Conservation (phyloP, 1,140 invertebrate genomes). For the Pachyrhynchus sulphureomaculatus region DNA sequence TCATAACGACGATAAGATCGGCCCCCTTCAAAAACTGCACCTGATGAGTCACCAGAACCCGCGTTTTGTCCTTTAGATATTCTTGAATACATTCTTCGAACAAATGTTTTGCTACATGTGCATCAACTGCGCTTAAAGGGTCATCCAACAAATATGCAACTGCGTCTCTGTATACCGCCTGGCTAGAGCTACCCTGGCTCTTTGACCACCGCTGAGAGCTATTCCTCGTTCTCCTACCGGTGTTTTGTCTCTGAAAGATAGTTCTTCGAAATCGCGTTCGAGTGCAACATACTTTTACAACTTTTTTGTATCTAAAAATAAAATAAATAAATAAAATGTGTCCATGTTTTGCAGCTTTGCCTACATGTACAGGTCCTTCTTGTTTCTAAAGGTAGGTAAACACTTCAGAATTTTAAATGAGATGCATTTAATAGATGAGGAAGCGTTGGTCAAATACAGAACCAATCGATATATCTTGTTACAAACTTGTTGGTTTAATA, state of each 20-base stretch:
- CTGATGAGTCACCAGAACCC: conserved; percentile 80
- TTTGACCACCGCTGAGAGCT: conserved; percentile 71
- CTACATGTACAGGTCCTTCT: too few relatives aligned
- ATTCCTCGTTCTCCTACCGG: conserved; percentile 77
- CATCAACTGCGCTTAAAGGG: conserved; percentile 77
- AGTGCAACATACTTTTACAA: conserved; percentile 66
- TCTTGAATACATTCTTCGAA: conserved; percentile 66
- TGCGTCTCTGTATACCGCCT: conserved; percentile 66
- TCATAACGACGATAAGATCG: conserved; percentile 68
- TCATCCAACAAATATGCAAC: conserved; percentile 84
- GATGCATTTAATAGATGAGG: too few relatives aligned
- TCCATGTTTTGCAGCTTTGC: too few relatives aligned
- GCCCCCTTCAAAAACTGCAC: conserved; percentile 76
- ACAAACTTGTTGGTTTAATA: too few relatives aligned
- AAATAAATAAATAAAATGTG: conserved; percentile 49
- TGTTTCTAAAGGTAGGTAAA: too few relatives aligned
- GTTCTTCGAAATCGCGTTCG: conserved; percentile 64
- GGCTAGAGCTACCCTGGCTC: conserved; percentile 62
- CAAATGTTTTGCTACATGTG: conserved; percentile 69
- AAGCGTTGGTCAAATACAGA: too few relatives aligned
- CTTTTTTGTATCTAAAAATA: conserved; percentile 54
- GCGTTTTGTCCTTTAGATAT: conserved; percentile 55
- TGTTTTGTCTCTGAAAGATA: conserved; percentile 67
- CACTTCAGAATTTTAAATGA: too few relatives aligned
- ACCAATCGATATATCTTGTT: too few relatives aligned